phyloP scores from a whole-genome alignment of 2,797 vertebrate species.

The Neoniphon sammara region DNA sequence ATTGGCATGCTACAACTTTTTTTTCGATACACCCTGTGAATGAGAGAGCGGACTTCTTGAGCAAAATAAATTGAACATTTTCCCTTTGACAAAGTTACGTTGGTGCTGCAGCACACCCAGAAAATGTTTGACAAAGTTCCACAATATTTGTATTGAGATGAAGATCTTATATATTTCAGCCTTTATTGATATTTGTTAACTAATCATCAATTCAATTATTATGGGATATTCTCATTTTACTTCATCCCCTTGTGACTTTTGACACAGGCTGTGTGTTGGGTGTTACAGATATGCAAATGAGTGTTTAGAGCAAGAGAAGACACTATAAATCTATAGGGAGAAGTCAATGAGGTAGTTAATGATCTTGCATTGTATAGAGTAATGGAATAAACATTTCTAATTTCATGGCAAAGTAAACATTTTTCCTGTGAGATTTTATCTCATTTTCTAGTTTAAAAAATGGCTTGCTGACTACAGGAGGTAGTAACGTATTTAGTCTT shows the following conservation, averaged over 20 bases:
- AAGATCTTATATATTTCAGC: neutral
- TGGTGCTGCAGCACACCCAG: neutral
- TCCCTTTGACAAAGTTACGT: neutral
- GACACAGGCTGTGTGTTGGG: constrained; percentile 54
- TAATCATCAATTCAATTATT: constrained; percentile 2
- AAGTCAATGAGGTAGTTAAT: constrained; percentile 76
- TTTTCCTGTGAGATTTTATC: constrained; percentile 48
- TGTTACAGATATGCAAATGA: constrained; percentile 58
- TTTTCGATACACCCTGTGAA: constrained; percentile 14
- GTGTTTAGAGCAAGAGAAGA: constrained; percentile 56
- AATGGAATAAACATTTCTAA: constrained; percentile 72
- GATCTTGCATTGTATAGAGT: constrained; percentile 66
- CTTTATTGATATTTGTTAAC: neutral
- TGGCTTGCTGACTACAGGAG: neutral
- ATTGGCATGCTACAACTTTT: constrained; percentile 52
- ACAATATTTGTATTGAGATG: constrained; percentile 4
- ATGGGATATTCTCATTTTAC: constrained; percentile 41
- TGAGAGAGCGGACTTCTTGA: neutral
- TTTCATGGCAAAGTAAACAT: constrained; percentile 76
- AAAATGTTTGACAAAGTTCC: constrained; percentile 17
- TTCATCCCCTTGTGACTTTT: constrained; percentile 49
- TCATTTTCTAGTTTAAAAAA: constrained; percentile 30
- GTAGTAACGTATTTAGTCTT: too few relatives aligned
- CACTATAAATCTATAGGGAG: constrained; percentile 65
- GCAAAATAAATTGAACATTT: neutral